Evolutionary conservation across 2,113 vertebrate genomes (phyloP).

Genomic region (Cryptoleucopteryx plumbea): DNA sequence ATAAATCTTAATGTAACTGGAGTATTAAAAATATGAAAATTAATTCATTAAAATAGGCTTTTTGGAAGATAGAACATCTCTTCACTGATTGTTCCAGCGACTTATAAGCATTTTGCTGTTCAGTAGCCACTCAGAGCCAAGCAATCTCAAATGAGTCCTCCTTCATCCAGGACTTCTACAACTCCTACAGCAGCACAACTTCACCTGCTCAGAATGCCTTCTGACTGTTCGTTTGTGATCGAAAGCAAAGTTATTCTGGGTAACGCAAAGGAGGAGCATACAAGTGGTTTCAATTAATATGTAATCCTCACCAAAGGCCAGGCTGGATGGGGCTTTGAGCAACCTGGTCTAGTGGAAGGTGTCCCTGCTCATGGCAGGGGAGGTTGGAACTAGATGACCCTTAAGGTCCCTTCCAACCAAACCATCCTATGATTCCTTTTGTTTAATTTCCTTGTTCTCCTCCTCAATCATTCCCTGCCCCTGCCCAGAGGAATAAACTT

Average conservation of each 20-base stretch:
- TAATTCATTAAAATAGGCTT: neutral
- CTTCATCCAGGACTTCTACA: neutral
- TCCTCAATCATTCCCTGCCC: neutral
- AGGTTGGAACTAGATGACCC: neutral
- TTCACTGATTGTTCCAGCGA: neutral
- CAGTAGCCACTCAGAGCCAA: neutral
- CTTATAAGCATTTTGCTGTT: neutral
- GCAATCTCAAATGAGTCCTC: neutral
- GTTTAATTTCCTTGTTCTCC: neutral
- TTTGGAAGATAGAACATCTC: neutral
- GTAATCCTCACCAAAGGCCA: neutral
- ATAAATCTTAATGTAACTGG: neutral
- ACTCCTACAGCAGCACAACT: neutral
- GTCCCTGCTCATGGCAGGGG: neutral
- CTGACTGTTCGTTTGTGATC: neutral
- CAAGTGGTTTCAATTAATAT: neutral
- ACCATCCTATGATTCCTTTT: neutral
- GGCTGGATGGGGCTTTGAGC: neutral
- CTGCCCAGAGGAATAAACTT: neutral
- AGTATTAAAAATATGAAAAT: conserved; percentile 16
- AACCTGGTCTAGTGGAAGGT: neutral
- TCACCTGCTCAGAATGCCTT: neutral
- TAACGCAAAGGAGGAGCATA: fast-evolving
- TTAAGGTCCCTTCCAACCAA: neutral
- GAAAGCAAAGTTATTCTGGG: neutral